A percentile compares a stretch with the other conserved stretches of the same genome.
Evolutionary conservation across 2,888 invertebrate genomes (phyloP).

Genomic region (Eueremaeus valkanovi): DNA sequence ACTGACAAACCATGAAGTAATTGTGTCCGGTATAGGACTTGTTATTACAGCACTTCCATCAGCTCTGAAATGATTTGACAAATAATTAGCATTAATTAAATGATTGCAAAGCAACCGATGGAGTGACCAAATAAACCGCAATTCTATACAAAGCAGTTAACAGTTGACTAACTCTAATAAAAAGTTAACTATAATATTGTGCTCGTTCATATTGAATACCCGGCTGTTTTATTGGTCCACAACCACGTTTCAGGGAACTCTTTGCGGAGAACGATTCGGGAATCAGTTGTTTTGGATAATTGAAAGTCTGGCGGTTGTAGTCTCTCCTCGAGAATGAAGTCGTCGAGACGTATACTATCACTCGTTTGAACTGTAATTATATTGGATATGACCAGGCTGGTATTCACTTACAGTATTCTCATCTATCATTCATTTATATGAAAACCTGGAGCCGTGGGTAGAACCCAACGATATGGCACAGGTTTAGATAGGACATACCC

Average conservation of each 20-base stretch:
- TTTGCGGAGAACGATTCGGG: slow-evolving; percentile 56
- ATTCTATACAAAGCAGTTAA: slow-evolving; percentile 13
- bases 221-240: slow-evolving; percentile 61
- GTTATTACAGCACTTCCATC: slow-evolving; percentile 57
- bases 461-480: not conserved
- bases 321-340: slow-evolving; percentile 45
- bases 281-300: slow-evolving; percentile 44
- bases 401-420: not conserved
- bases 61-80: slow-evolving; percentile 42
- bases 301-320: slow-evolving; percentile 46
- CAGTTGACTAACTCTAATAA: not conserved
- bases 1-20: slow-evolving; percentile 77
- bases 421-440: not conserved
- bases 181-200: too few species aligned
- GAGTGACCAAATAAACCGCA: slow-evolving; percentile 29
- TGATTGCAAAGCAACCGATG: slow-evolving; percentile 3
- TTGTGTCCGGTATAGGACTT: slow-evolving; percentile 70
- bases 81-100: not conserved
- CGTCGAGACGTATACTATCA: slow-evolving; percentile 43
- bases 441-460: not conserved
- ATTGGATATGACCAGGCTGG: not conserved
- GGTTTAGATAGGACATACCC: slow-evolving; percentile 11
- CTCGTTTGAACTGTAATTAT: not conserved
- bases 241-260: slow-evolving; percentile 71
- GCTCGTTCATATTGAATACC: slow-evolving; percentile 55